phyloP scores from a whole-genome alignment of 2,113 vertebrate species.

The Puffinus mauretanicus region DNA sequence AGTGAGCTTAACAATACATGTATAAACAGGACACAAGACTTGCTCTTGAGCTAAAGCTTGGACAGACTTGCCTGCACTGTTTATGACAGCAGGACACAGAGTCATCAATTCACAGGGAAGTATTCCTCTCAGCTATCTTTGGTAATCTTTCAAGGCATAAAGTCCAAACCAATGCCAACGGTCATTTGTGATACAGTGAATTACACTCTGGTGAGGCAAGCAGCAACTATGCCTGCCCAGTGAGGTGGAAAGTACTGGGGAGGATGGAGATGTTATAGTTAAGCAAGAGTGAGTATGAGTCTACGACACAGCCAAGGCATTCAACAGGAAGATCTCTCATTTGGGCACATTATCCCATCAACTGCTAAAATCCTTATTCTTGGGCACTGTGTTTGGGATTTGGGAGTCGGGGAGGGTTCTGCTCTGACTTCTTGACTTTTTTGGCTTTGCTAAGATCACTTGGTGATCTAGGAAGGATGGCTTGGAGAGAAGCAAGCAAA shows the following conservation, averaged over 20 bases:
- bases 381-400: neutral
- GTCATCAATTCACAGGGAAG: neutral
- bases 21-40: neutral
- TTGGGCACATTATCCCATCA: neutral
- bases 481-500: neutral
- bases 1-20: neutral
- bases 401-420: neutral
- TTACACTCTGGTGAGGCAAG: neutral
- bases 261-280: neutral
- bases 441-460: neutral
- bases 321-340: neutral
- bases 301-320: neutral
- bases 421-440: neutral
- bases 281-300: neutral
- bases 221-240: neutral
- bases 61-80: neutral
- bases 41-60: neutral
- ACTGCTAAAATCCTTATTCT: neutral
- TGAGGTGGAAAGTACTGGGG: neutral
- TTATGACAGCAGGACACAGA: neutral
- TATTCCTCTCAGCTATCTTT: neutral
- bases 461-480: neutral
- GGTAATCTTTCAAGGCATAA: neutral
- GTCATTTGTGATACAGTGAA: neutral
- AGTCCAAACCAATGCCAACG: neutral